phyloP scores from a whole-genome alignment of 2,888 invertebrate species.

The Phaonia tiefii region DNA sequence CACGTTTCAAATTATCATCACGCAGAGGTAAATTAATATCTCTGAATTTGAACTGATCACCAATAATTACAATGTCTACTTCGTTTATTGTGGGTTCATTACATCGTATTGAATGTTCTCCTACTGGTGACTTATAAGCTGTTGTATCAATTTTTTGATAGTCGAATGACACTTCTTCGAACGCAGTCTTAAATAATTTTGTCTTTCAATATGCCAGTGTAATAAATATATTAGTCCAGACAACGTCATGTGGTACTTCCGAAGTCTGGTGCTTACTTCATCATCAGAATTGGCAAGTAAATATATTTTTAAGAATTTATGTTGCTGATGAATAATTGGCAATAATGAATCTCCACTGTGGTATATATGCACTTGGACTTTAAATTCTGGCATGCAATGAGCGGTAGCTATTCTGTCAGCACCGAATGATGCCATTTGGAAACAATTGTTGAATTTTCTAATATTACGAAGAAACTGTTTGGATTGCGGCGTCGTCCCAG shows the following conservation, averaged over 20 bases:
- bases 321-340: background rate
- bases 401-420: slow-evolving; percentile 17
- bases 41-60: background rate
- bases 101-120: slow-evolving; percentile 70
- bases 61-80: background rate
- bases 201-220: slow-evolving; percentile 72
- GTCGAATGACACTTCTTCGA: slow-evolving; percentile 74
- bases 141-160: slow-evolving; percentile 74
- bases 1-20: background rate
- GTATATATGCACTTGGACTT: slow-evolving; percentile 18
- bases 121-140: slow-evolving; percentile 74
- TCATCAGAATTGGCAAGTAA: background rate
- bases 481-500: slow-evolving; percentile 33
- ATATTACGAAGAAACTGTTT: slow-evolving; percentile 44
- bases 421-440: slow-evolving; percentile 42
- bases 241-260: background rate
- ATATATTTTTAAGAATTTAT: slow-evolving; percentile 12
- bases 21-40: background rate
- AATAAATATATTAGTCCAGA: slow-evolving; percentile 34
- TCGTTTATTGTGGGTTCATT: slow-evolving; percentile 3
- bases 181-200: slow-evolving; percentile 72
- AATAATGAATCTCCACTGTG: background rate
- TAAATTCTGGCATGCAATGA: background rate
- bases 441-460: background rate
- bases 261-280: background rate